These are phyloP conservation scores for Bergia sp. DNA, from an alignment of 92 coral and sea anemone genomes.

Conservation along the genomic window DNA sequence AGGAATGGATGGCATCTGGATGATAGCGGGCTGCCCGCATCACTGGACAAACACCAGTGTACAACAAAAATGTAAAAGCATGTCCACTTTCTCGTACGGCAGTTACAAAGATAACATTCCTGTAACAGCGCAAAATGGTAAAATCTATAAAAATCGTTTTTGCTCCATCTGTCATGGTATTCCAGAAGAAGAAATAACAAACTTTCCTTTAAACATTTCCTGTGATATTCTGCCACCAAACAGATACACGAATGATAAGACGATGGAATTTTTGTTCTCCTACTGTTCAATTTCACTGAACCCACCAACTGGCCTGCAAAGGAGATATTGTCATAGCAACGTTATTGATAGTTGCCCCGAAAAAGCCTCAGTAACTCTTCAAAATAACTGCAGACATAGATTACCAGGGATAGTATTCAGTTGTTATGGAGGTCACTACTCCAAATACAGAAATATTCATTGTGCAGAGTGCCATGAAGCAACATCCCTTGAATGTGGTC, in stretches of 20 bases:
- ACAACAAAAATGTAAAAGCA: neutral
- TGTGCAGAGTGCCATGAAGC: neutral
- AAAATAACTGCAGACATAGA: neutral
- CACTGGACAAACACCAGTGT: no score
- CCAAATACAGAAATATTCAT: neutral
- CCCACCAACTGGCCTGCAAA: neutral
- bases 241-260: neutral
- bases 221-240: neutral
- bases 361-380: neutral
- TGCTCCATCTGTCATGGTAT: neutral
- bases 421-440: neutral
- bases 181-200: neutral
- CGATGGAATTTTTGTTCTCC: neutral
- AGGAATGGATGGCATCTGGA: no score
- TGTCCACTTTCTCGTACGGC: neutral
- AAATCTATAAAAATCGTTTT: no score
- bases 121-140: no score
- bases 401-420: neutral
- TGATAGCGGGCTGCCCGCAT: no score
- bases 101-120: no score
- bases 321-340: neutral
- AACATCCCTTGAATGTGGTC: neutral
- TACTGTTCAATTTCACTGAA: neutral
- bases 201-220: no score
- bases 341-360: neutral